phyloP scores from a whole-genome alignment of 2,113 vertebrate species.

The Uria aalge region DNA sequence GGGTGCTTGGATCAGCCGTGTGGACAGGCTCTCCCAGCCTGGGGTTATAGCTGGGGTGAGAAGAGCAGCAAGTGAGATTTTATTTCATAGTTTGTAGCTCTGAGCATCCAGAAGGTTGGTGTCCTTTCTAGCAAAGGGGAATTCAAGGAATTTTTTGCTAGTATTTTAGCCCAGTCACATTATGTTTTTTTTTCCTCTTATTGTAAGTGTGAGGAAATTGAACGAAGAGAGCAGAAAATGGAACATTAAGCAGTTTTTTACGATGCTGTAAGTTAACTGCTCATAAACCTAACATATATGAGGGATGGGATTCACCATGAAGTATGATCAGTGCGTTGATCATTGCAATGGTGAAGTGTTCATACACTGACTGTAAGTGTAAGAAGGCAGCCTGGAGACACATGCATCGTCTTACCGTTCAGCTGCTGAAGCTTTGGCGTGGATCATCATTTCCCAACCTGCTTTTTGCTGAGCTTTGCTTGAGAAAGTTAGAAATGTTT shows the following conservation, averaged over 20 bases:
- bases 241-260: background rate
- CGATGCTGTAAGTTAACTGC: background rate
- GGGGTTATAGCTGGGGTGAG: background rate
- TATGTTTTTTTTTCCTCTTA: background rate
- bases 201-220: background rate
- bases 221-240: background rate
- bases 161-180: background rate
- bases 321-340: background rate
- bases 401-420: fast-evolving
- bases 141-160: background rate
- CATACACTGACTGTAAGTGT: background rate
- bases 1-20: fast-evolving
- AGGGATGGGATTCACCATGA: background rate
- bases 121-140: background rate
- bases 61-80: background rate
- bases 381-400: background rate
- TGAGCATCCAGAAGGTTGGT: background rate
- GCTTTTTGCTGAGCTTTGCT: background rate
- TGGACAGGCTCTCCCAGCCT: background rate
- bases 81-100: background rate
- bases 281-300: background rate
- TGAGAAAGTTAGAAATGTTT: background rate
- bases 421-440: background rate
- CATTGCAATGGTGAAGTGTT: background rate
- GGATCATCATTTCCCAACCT: background rate